Conservation (phyloP, 2,797 vertebrate genomes). For the Semaprochilodus insignis region DNA sequence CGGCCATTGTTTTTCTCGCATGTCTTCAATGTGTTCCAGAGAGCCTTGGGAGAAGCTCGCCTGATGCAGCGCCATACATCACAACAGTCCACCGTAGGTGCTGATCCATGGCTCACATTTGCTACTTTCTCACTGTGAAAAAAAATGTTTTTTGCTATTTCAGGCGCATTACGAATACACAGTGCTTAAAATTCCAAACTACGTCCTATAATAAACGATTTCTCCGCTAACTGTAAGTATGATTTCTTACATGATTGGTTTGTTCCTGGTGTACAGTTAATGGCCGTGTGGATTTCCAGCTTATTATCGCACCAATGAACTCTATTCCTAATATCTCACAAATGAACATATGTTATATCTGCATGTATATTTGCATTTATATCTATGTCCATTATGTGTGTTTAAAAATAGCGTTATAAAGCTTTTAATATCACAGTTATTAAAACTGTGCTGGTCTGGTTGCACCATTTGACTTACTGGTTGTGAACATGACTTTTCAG, state of each 20-base stretch:
- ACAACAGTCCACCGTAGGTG: constrained; percentile 50
- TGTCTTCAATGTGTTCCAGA: constrained; percentile 75
- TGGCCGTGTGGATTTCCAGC: neutral
- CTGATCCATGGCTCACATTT: constrained; percentile 2
- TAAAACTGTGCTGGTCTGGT: no score
- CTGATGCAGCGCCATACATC: constrained; percentile 73
- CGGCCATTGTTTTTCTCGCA: constrained; percentile 75
- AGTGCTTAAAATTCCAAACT: neutral
- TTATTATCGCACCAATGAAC: neutral
- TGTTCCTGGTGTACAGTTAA: neutral
- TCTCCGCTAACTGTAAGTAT: neutral
- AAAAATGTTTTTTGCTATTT: constrained; percentile 49
- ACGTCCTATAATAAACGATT: neutral
- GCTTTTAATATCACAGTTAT: no score
- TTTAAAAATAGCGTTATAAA: no score
- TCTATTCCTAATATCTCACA: neutral
- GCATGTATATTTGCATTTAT: no score
- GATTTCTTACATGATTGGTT: constrained; percentile 5
- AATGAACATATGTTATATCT: no score
- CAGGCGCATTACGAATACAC: constrained; percentile 42
- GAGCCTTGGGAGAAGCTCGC: constrained; percentile 71
- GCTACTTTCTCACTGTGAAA: neutral
- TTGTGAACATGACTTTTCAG: no score
- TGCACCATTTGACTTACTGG: no score
- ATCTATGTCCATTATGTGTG: no score